These are phyloP conservation scores for Peromyscus leucopus DNA, from an alignment of 2,113 vertebrate genomes.

Conservation along the genomic window DNA sequence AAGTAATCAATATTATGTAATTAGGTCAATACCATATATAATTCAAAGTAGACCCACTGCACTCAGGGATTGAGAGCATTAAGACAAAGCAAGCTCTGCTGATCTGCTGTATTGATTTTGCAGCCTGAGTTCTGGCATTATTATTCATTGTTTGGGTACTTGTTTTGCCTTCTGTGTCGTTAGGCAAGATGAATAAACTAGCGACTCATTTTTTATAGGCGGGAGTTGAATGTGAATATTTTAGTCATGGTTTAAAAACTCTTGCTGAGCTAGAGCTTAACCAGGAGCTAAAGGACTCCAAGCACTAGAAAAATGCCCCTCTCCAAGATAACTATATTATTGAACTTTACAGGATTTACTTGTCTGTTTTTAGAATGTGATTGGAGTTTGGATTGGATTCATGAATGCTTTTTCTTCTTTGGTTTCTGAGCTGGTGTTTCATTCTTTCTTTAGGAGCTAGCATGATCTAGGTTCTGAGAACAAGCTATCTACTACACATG, in stretches of 20 bases:
- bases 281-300: background rate
- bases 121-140: conserved; percentile 75
- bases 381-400: conserved; percentile 57
- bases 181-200: conserved; percentile 82
- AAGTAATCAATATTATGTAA: conserved; percentile 89
- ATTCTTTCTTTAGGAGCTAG: conserved; percentile 2
- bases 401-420: conserved; percentile 65
- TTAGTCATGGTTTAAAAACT: conserved; percentile 70
- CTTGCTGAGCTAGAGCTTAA: conserved; percentile 73
- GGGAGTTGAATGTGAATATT: conserved; percentile 66
- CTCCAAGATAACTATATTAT: conserved; percentile 55
- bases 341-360: conserved; percentile 62
- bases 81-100: conserved; percentile 77
- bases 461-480: background rate
- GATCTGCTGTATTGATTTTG: conserved; percentile 87
- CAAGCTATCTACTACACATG: background rate
- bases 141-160: conserved; percentile 83
- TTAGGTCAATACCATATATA: conserved; percentile 87
- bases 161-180: conserved; percentile 81
- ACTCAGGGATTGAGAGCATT: conserved; percentile 72
- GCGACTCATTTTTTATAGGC: conserved; percentile 41
- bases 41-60: conserved; percentile 84
- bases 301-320: background rate
- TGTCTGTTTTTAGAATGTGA: conserved; percentile 59
- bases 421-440: conserved; percentile 9